phyloP scores from a whole-genome alignment of 37 sponge, comb jelly and placozoan genomes.

The Crambe crambe region DNA sequence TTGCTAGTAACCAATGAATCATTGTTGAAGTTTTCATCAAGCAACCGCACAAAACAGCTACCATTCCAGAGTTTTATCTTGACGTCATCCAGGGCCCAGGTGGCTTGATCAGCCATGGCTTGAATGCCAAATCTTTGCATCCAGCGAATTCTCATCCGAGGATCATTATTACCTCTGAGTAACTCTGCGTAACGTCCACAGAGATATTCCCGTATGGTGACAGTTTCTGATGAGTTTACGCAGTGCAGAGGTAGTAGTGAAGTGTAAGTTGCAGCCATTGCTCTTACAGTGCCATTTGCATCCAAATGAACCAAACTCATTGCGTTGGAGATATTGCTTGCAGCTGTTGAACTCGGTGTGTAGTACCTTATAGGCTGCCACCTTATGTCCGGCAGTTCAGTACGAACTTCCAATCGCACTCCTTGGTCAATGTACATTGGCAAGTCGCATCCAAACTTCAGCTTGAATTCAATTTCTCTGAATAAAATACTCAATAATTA shows the following conservation, averaged over 20 bases:
- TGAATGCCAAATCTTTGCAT: slow-evolving; percentile 1
- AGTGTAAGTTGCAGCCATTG: background rate
- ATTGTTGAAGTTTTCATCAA: background rate
- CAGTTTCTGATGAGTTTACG: background rate
- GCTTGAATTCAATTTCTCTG: slow-evolving; percentile 19
- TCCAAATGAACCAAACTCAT: background rate
- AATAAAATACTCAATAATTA: no score
- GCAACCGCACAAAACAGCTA: background rate
- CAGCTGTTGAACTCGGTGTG: background rate
- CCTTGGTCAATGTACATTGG: slow-evolving; percentile 4
- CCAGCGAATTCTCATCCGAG: slow-evolving; percentile 2
- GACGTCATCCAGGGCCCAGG: slow-evolving; percentile 9
- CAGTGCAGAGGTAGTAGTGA: background rate
- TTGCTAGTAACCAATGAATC: no score
- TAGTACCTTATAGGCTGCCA: slow-evolving; percentile 11
- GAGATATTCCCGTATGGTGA: slow-evolving; percentile 1
- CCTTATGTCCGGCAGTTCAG: background rate
- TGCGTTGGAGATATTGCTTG: background rate
- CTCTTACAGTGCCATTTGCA: background rate
- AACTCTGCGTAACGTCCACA: background rate
- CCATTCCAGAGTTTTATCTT: slow-evolving; percentile 13
- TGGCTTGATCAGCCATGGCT: background rate
- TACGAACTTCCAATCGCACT: background rate
- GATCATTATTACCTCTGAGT: background rate
- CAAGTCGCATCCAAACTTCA: slow-evolving; percentile 3